Evolutionary conservation across 2,797 vertebrate species (phyloP).

Genomic region (Thaleichthys pacificus): DNA sequence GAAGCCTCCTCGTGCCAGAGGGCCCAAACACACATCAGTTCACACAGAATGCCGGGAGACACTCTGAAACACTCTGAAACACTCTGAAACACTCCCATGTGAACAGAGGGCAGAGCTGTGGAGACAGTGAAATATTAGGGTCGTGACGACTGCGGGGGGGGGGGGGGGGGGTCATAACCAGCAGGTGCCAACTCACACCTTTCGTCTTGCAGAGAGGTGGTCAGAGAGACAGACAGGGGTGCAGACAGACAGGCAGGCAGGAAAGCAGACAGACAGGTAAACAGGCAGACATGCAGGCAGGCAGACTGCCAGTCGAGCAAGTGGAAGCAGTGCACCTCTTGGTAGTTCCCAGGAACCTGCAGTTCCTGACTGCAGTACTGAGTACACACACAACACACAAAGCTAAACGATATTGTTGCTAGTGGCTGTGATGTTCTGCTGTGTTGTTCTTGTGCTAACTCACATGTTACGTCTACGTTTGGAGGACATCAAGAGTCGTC

Average conservation of each 20-base stretch:
- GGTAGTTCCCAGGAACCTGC: not conserved
- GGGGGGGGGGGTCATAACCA: too few relatives aligned
- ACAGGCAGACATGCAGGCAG: not conserved
- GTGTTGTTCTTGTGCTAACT: not conserved
- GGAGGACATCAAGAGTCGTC: slow-evolving; percentile 7
- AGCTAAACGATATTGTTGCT: not conserved
- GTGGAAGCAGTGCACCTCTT: not conserved
- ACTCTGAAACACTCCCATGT: not conserved
- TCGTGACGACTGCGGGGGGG: slow-evolving; percentile 24
- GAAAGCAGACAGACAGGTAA: not conserved
- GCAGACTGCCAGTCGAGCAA: not conserved
- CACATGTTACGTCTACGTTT: not conserved
- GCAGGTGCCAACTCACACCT: too few relatives aligned
- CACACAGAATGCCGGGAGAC: not conserved
- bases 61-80: not conserved
- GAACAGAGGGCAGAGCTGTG: not conserved
- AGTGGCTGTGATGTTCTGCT: not conserved
- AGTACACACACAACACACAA: not conserved
- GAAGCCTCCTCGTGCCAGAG: not conserved
- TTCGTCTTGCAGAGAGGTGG: too few relatives aligned
- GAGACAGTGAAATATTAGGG: slow-evolving; percentile 29
- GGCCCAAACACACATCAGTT: slow-evolving; percentile 13
- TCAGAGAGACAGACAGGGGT: too few relatives aligned
- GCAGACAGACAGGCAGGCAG: not conserved
- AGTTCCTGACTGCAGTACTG: not conserved